phyloP scores from a whole-genome alignment of 2,888 invertebrate genomes.

The Drosophila subquinaria region DNA sequence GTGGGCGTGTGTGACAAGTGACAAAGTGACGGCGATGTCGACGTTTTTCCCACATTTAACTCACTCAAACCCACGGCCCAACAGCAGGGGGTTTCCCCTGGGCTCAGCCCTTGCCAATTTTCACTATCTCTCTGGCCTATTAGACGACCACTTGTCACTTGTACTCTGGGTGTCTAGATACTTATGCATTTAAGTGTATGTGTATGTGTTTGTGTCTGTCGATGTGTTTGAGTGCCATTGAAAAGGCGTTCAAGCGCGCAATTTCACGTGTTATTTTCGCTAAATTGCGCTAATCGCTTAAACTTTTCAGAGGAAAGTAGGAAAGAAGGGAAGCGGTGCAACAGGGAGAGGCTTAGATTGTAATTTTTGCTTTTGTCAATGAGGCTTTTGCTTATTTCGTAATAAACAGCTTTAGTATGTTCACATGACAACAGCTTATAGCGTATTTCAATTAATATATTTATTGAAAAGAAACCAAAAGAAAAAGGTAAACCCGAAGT shows the following conservation, averaged over 20 bases:
- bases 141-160: constrained; percentile 48
- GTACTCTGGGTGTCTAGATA: constrained; percentile 15
- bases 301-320: constrained; percentile 58
- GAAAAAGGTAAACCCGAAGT: not conserved
- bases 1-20: constrained; percentile 50
- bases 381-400: constrained; percentile 36
- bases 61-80: constrained; percentile 52
- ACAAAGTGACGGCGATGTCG: constrained; percentile 60
- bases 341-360: constrained; percentile 29
- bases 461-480: constrained; percentile 21
- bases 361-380: constrained; percentile 45
- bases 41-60: constrained; percentile 76
- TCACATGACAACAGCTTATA: constrained; percentile 61
- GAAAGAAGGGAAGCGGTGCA: not conserved
- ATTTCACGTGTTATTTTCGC: constrained; percentile 78
- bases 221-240: constrained; percentile 71
- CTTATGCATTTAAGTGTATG: constrained; percentile 9
- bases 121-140: constrained; percentile 52
- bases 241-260: constrained; percentile 77
- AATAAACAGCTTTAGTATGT: constrained; percentile 48
- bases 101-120: constrained; percentile 41
- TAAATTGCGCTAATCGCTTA: constrained; percentile 79
- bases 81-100: constrained; percentile 41
- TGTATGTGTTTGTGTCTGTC: constrained; percentile 6
- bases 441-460: constrained; percentile 38